phyloP scores from a whole-genome alignment of 2,113 vertebrate species.

The Phylloscopus whistleri region DNA sequence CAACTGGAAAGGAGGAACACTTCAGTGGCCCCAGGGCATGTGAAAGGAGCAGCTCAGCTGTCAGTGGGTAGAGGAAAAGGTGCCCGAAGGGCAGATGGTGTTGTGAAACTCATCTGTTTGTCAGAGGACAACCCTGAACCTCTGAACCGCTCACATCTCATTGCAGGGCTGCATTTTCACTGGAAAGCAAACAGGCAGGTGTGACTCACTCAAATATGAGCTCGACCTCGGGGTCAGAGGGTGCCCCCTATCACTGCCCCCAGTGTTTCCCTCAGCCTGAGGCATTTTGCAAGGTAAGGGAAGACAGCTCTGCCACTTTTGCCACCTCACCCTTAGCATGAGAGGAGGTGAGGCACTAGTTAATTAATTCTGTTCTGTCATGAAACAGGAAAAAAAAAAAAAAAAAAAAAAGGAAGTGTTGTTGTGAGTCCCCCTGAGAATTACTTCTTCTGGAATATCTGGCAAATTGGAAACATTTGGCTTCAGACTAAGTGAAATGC shows the following conservation, averaged over 20 bases:
- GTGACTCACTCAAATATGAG: neutral
- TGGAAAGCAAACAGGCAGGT: neutral
- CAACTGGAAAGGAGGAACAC: accelerated
- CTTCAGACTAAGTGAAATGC: slow-evolving; percentile 1
- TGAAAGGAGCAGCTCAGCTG: neutral
- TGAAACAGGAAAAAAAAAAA: neutral
- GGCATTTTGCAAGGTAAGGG: neutral
- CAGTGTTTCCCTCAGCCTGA: neutral
- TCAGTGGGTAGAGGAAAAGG: neutral
- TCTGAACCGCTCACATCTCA: neutral
- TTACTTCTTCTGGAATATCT: neutral
- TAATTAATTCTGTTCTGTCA: neutral
- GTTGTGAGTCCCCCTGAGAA: neutral
- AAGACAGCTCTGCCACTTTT: accelerated
- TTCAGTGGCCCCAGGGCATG: neutral
- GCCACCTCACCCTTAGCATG: neutral
- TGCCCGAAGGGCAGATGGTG: neutral
- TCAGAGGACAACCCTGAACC: neutral
- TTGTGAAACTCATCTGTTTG: neutral
- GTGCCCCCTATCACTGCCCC: neutral
- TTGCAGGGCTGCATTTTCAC: neutral
- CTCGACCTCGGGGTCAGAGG: accelerated
- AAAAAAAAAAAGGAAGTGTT: neutral
- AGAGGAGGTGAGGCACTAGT: neutral
- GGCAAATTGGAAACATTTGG: slow-evolving; percentile 6